phyloP scores from a whole-genome alignment of 1,140 invertebrate genomes.

The fruit fly (Drosophila melanogaster) region DNA sequence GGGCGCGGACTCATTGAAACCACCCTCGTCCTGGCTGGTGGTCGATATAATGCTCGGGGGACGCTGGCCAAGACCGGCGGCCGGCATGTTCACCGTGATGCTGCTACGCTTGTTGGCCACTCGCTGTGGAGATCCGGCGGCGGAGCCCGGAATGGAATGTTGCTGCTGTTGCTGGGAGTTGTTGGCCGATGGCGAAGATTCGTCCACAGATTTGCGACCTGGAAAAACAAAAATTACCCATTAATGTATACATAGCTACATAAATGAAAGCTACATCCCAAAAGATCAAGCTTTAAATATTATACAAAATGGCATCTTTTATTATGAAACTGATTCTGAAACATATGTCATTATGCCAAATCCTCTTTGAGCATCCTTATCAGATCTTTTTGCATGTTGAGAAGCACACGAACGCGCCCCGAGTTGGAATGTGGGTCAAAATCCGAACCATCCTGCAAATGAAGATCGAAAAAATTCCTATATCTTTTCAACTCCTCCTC shows the following conservation, averaged over 20 bases:
- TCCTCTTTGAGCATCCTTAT: slow-evolving; percentile 53
- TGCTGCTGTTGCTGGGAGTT: slow-evolving; percentile 50
- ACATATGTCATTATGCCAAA: neutral
- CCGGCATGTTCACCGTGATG: slow-evolving; percentile 86
- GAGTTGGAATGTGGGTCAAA: slow-evolving; percentile 1
- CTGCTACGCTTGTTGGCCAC: slow-evolving; percentile 79
- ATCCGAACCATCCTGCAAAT: slow-evolving; percentile 18
- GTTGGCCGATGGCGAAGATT: slow-evolving; percentile 26
- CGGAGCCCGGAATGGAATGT: slow-evolving; percentile 53
- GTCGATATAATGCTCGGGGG: slow-evolving; percentile 85
- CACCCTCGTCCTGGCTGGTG: slow-evolving; percentile 87
- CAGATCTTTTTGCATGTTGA: slow-evolving; percentile 70
- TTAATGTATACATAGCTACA: too few relatives aligned
- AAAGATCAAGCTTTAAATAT: too few relatives aligned
- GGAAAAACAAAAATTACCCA: neutral
- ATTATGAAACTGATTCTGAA: too few relatives aligned
- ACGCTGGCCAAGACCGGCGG: slow-evolving; percentile 87
- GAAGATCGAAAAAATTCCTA: slow-evolving; percentile 29
- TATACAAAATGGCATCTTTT: too few relatives aligned
- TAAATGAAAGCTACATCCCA: too few relatives aligned
- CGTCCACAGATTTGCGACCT: slow-evolving; percentile 72
- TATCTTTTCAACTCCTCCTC: slow-evolving; percentile 62
- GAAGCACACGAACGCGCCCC: slow-evolving; percentile 50
- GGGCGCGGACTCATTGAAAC: slow-evolving; percentile 88
- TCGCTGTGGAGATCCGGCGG: slow-evolving; percentile 63